A percentile compares a stretch with the other conserved stretches of the same genome.
Evolutionary conservation across 2,113 vertebrate genomes (phyloP).

Genomic region (Oenanthe oenanthe): DNA sequence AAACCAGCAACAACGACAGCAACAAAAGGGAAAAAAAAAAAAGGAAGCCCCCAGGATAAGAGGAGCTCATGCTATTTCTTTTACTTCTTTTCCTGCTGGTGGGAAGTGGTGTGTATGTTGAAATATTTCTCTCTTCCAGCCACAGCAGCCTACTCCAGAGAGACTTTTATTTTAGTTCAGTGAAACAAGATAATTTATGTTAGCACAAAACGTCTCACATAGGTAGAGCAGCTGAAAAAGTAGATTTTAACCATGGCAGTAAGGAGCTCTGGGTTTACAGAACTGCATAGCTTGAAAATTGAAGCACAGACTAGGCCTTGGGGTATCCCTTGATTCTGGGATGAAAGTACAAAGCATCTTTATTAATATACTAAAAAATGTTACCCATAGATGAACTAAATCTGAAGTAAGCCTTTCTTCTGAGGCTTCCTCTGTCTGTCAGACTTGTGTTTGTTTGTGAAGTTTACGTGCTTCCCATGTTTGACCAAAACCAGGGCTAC

Average conservation of each 20-base stretch:
- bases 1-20: no score
- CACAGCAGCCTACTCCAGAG: neutral
- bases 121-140: neutral
- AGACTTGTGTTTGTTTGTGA: constrained; percentile 39
- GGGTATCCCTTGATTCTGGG: neutral
- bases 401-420: constrained; percentile 21
- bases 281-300: neutral
- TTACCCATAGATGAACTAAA: neutral
- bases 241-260: neutral
- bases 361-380: neutral
- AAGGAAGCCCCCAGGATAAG: fast-evolving
- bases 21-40: no score
- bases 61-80: neutral
- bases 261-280: neutral
- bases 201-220: neutral
- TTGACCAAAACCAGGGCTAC: constrained; percentile 46
- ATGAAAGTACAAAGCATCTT: constrained; percentile 21
- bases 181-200: neutral
- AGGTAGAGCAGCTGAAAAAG: neutral
- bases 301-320: neutral
- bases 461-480: constrained; percentile 8
- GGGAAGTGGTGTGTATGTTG: neutral
- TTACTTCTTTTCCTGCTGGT: neutral
- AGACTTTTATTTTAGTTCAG: neutral
- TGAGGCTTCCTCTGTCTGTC: neutral